phyloP scores from a whole-genome alignment of 2,888 invertebrate genomes.

The Pyrrhia umbra region DNA sequence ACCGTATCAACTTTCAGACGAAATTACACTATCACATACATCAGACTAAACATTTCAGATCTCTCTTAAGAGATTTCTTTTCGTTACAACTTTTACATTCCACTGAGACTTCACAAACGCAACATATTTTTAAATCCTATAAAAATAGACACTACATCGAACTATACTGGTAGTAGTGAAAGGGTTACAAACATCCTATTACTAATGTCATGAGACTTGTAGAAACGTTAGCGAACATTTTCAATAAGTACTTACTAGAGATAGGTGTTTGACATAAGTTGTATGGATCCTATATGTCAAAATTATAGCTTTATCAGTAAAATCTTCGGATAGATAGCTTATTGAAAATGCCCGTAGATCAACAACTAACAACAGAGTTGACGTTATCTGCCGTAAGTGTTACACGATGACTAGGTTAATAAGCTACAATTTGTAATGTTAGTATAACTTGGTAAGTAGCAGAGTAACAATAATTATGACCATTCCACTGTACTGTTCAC shows the following conservation, averaged over 20 bases:
- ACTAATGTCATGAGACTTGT: background rate
- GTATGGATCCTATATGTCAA: too few species aligned
- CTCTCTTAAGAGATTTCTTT: conserved; percentile 41
- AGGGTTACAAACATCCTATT: conserved; percentile 5
- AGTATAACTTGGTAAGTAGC: conserved; percentile 30
- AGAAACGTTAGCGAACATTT: too few species aligned
- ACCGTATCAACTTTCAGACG: conserved; percentile 14
- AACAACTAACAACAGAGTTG: conserved; percentile 16
- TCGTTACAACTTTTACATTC: conserved; percentile 1
- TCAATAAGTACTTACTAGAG: too few species aligned
- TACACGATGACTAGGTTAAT: conserved; percentile 53
- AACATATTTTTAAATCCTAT: conserved; percentile 17
- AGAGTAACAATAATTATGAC: conserved; percentile 21
- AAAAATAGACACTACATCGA: conserved; percentile 30
- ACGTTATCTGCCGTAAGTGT: background rate
- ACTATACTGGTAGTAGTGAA: conserved; percentile 32
- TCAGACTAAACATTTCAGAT: conserved; percentile 68
- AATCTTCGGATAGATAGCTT: too few species aligned
- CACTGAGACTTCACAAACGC: background rate
- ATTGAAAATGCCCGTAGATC: too few species aligned
- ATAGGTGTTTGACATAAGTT: too few species aligned
- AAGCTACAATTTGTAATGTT: conserved; percentile 31
- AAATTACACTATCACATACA: conserved; percentile 68
- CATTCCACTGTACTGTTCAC: conserved; percentile 18
- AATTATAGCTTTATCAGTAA: too few species aligned